Conservation (phyloP, 2,797 vertebrate species). For the Chiloscyllium punctatum region DNA sequence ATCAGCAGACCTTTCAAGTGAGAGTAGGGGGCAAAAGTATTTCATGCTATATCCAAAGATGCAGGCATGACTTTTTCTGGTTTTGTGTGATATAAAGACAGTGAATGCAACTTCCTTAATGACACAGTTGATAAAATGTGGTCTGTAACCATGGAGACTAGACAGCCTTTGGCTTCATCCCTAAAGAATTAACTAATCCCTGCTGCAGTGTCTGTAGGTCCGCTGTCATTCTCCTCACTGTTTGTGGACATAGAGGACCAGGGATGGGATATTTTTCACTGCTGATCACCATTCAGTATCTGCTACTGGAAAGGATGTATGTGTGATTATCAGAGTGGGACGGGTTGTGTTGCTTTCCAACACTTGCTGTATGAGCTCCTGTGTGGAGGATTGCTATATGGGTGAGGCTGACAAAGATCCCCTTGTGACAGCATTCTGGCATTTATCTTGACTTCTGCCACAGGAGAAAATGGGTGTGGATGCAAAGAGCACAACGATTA, state of each 20-base stretch:
- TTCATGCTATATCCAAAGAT: not conserved
- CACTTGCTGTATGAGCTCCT: not conserved
- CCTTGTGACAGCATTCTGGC: too few species aligned
- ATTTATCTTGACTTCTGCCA: not conserved
- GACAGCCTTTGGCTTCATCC: not conserved
- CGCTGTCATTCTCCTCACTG: not conserved
- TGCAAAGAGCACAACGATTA: too few species aligned
- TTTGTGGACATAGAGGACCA: not conserved
- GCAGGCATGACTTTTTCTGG: not conserved
- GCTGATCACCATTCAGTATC: not conserved
- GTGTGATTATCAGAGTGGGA: not conserved
- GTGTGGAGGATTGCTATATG: not conserved
- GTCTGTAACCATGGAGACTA: not conserved
- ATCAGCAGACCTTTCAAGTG: not conserved
- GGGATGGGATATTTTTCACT: too few species aligned
- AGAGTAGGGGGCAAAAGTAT: not conserved
- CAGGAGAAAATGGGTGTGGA: not conserved
- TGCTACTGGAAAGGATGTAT: not conserved
- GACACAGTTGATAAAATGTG: not conserved
- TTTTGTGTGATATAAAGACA: not conserved
- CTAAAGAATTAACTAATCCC: not conserved
- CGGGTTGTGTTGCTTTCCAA: not conserved
- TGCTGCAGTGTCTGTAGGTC: not conserved
- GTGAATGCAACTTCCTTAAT: not conserved
- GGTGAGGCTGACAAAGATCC: not conserved